These are phyloP conservation scores for Peromyscus eremicus DNA, from an alignment of 2,797 vertebrate genomes.

Conservation along the genomic window DNA sequence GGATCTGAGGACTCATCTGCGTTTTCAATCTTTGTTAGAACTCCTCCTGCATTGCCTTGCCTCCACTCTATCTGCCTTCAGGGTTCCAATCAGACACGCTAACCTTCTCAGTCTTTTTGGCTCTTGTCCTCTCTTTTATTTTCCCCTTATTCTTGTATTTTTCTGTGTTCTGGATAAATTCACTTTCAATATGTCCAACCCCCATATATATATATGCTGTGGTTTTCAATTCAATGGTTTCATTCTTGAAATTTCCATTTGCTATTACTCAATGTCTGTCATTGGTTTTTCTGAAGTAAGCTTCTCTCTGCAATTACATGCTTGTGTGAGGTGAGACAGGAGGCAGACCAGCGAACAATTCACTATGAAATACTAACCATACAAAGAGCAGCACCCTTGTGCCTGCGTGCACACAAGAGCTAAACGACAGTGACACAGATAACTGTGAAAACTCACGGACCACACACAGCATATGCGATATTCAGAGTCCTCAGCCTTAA, in stretches of 20 bases:
- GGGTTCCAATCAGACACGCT: not conserved
- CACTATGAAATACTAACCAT: not conserved
- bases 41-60: fast-evolving
- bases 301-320: not conserved
- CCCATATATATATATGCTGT: not conserved
- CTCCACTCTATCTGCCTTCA: not conserved
- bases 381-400: not conserved
- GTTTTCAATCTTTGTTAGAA: not conserved
- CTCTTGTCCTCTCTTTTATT: not conserved
- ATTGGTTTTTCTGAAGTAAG: slow-evolving; percentile 1
- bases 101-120: not conserved
- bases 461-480: not conserved
- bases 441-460: not conserved
- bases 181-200: not conserved
- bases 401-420: too few species aligned
- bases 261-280: slow-evolving; percentile 22
- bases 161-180: not conserved
- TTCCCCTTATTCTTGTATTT: not conserved
- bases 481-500: not conserved
- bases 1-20: not conserved
- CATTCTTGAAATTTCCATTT: slow-evolving; percentile 50
- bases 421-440: not conserved
- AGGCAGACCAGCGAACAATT: not conserved
- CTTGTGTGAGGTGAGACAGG: not conserved
- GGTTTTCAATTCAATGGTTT: slow-evolving; percentile 33